Base-by-base conservation (phyloP, 2,113 vertebrate genomes). In the Boleophthalmus pectinirostris region DNA sequence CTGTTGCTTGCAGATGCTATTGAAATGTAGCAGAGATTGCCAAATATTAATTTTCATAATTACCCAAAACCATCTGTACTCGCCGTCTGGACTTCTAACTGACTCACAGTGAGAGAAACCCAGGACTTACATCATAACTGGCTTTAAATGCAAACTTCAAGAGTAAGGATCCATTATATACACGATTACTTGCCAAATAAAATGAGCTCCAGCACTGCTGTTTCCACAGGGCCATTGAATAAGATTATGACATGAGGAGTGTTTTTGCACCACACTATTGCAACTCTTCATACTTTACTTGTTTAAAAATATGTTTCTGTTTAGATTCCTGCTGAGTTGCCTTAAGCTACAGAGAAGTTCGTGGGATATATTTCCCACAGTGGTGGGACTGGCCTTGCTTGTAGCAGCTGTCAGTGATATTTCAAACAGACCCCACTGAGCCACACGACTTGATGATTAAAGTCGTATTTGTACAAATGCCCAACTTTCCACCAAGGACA, bases 391-490 rank as follows among this genome's bases (percentile, higher is more conserved):
- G 57, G 71, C 79, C 81, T 85, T 72, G 77, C 51, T 81, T 70
- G 61, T 53, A 14, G 56, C 90, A 86, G 75, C 82, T 91, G 90
- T 68, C 80, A 57, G 24, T 76, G 43, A 76, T 56, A 33, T 70
- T 82, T 77, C 85, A 81, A 64, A 53, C n/a, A 70, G 51, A n/a
- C 49, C 5, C 1, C 15, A 56, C 18, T 38, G 60, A 66, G 33
- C 51, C 57, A 49, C 64, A 67, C 51, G 69, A 66, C 58, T 18
- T 64, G 53, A 63, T 56, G 66, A 78, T 72, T 77, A 57, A 66
- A 66, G 7, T 5, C 60, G 68, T 79, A 54, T 71, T 58, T 66
- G 58, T 74, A 79, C 68, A 70, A 68, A 72, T 56, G 60, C 12
- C 49, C n/a, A 21, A 0, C 12, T 77, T 69, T 72, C 14, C 38